Percentiles rank a stretch among this genome's conserved stretches.
Evolutionary conservation across 92 coral and sea anemone genomes (phyloP).

Genomic region (Pocillopora meandrina): DNA sequence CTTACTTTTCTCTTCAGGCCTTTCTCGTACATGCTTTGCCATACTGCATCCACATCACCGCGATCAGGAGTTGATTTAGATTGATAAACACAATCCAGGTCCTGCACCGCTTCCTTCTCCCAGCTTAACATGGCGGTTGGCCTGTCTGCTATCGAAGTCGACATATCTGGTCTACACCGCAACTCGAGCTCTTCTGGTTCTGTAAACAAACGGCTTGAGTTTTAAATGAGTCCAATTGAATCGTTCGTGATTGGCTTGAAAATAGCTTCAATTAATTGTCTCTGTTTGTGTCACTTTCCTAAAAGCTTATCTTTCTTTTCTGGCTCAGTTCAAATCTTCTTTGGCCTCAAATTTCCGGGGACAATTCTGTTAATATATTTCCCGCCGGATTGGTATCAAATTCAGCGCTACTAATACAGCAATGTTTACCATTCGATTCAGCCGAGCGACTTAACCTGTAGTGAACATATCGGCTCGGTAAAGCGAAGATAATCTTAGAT

Average conservation of each 20-base stretch:
- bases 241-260: background rate
- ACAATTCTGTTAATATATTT: background rate
- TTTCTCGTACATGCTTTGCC: constrained; percentile 90
- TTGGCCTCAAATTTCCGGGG: background rate
- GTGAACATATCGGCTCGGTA: background rate
- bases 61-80: constrained; percentile 65
- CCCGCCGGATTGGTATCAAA: constrained; percentile 24
- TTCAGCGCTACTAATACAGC: background rate
- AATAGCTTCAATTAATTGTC: background rate
- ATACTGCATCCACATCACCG: constrained; percentile 70
- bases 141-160: constrained; percentile 41
- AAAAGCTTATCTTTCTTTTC: background rate
- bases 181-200: background rate
- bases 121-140: constrained; percentile 77
- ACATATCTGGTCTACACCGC: constrained; percentile 40
- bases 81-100: constrained; percentile 76
- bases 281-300: background rate
- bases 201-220: constrained; percentile 3
- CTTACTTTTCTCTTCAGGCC: constrained; percentile 83
- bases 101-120: constrained; percentile 61
- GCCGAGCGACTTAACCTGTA: background rate
- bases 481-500: constrained; percentile 1
- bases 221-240: background rate
- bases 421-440: constrained; percentile 3
- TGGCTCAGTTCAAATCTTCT: background rate